Conservation (phyloP, 2,888 invertebrate species). For the Spilosoma lubricipeda region DNA sequence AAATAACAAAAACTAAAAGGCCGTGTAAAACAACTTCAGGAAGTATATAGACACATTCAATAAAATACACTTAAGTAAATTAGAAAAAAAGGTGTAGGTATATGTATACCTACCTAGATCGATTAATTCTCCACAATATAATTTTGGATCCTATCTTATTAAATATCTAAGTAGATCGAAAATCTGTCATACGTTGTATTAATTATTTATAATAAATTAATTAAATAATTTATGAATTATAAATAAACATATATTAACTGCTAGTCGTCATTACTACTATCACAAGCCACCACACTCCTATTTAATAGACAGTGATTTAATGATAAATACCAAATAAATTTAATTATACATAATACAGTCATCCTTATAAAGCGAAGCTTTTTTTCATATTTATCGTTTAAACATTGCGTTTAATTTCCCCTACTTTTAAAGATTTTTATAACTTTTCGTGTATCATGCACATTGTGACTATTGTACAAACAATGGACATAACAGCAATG, state of each 20-base stretch:
- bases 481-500: background rate
- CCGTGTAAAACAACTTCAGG: constrained; percentile 30
- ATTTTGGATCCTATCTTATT: constrained; percentile 35
- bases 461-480: constrained; percentile 54
- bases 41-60: constrained; percentile 35
- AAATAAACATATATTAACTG: constrained; percentile 48
- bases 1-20: constrained; percentile 26
- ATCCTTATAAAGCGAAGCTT: constrained; percentile 82
- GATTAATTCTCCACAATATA: constrained; percentile 36
- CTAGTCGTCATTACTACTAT: constrained; percentile 71
- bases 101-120: constrained; percentile 29
- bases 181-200: constrained; percentile 34
- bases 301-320: constrained; percentile 74
- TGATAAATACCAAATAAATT: constrained; percentile 58
- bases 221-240: constrained; percentile 42
- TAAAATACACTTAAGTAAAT: constrained; percentile 35
- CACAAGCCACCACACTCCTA: constrained; percentile 83
- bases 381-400: constrained; percentile 66
- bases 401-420: constrained; percentile 66
- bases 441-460: constrained; percentile 44
- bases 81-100: constrained; percentile 22
- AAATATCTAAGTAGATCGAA: constrained; percentile 31
- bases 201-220: constrained; percentile 38
- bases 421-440: constrained; percentile 62
- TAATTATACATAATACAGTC: constrained; percentile 64